These are phyloP conservation scores for Cydia amplana DNA, from an alignment of 1,140 invertebrate genomes.

Conservation along the genomic window DNA sequence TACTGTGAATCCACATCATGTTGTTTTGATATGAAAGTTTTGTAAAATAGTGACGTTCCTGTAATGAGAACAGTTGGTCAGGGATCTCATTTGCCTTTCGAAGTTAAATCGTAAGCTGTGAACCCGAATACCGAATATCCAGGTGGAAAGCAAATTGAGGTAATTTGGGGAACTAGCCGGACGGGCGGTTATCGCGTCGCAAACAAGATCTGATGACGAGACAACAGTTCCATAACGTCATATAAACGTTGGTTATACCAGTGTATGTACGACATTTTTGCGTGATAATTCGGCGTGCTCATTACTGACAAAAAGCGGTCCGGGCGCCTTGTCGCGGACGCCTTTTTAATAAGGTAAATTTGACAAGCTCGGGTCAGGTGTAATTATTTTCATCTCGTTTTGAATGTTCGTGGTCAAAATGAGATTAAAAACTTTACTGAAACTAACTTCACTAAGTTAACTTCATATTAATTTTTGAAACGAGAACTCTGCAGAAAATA, in stretches of 20 bases:
- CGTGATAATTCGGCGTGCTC: background rate
- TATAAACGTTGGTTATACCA: background rate
- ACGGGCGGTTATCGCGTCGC: slow-evolving; percentile 31
- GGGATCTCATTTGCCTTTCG: background rate
- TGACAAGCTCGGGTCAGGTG: background rate
- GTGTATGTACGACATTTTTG: background rate
- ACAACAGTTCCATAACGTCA: background rate
- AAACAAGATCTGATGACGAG: slow-evolving; percentile 36
- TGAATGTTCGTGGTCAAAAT: background rate
- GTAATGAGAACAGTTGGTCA: background rate
- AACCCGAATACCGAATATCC: slow-evolving; percentile 16
- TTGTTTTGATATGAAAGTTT: background rate
- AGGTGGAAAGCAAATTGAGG: slow-evolving; percentile 23
- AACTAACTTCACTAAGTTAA: too few relatives aligned
- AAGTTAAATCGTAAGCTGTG: slow-evolving; percentile 8
- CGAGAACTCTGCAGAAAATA: too few relatives aligned
- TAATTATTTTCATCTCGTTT: slow-evolving; percentile 13
- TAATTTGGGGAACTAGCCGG: slow-evolving; percentile 26
- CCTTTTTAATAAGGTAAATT: slow-evolving; percentile 13
- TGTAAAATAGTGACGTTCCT: background rate
- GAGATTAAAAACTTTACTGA: background rate
- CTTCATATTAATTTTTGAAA: too few relatives aligned
- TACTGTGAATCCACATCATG: background rate
- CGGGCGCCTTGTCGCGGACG: slow-evolving; percentile 32
- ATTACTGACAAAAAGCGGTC: slow-evolving; percentile 47